Conservation (phyloP, 1,140 invertebrate species). For the Drosophila lini region DNA sequence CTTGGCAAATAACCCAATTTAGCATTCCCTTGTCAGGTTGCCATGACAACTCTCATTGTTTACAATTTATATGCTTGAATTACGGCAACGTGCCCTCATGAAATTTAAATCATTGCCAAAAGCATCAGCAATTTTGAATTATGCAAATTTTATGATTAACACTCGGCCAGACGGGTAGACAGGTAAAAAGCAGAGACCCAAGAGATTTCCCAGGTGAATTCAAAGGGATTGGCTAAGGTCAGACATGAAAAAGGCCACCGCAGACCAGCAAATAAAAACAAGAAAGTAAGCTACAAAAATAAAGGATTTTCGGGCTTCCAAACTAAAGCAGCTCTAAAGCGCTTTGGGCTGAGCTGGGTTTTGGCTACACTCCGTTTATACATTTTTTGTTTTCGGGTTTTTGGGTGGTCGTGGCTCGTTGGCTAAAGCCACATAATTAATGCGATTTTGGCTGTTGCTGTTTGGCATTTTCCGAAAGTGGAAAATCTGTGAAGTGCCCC, state of each 20-base stretch:
- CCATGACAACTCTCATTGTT: neutral
- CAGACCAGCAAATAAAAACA: slow-evolving; percentile 18
- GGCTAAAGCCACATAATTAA: slow-evolving; percentile 70
- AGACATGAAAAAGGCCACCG: slow-evolving; percentile 40
- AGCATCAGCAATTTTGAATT: slow-evolving; percentile 44
- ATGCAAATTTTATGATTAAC: slow-evolving; percentile 63
- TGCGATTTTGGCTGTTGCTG: slow-evolving; percentile 60
- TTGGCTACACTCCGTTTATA: slow-evolving; percentile 11
- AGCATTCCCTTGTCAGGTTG: neutral
- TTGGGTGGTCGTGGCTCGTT: slow-evolving; percentile 1
- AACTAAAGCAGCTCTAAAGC: slow-evolving; percentile 30
- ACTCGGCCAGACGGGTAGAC: slow-evolving; percentile 36
- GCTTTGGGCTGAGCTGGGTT: slow-evolving; percentile 29
- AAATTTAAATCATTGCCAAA: slow-evolving; percentile 28
- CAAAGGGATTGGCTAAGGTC: slow-evolving; percentile 34
- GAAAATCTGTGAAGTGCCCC: slow-evolving; percentile 25
- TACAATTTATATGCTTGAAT: slow-evolving; percentile 20
- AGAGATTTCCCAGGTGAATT: slow-evolving; percentile 31
- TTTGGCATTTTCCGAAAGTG: slow-evolving; percentile 7
- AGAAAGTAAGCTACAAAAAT: slow-evolving; percentile 6
- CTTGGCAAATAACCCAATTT: neutral
- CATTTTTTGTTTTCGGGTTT: neutral
- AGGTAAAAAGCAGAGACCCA: slow-evolving; percentile 2
- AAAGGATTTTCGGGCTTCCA: slow-evolving; percentile 18
- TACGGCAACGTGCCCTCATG: slow-evolving; percentile 6